Base-by-base conservation (phyloP, 2,797 vertebrate species). In the Dryobates pubescens region DNA sequence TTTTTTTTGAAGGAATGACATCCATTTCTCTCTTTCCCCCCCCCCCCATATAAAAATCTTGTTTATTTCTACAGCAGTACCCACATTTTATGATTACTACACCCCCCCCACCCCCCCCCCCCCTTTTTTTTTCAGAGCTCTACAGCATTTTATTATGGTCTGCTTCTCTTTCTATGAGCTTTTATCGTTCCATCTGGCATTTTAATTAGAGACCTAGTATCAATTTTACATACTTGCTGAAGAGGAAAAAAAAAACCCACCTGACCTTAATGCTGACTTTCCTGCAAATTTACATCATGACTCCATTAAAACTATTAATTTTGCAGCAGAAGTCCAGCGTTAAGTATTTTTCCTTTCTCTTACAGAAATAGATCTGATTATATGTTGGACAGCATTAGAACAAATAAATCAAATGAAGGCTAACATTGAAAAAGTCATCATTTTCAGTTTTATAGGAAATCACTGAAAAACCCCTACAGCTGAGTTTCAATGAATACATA, bases 111-210 rank as follows among this genome's bases (percentile, higher is more conserved):
- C 53, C 11, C 38, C 41, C 12, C 38, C 38, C 16, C 32, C 67
- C 53, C 14, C 12, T 24, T 24, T 24, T 24, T 71, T 27, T 80
- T 75, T 71, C 49, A 79, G 68, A 82, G 45, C 36, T 89, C 62
- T 76, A 30, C 27, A 69, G 57, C 38, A 80, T 85, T 88, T 77
- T 73, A 87, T 82, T 86, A 71, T 82, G 87, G 57, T 86, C 49
- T 83, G 32, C 62, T 80, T 13, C 71, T 82, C 47, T 78, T 89
- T 85, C 58, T 29, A 24, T 84, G 34, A 58, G 70, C 59, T 93
- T 86, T 93, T 91, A 92, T 59, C 86, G 78, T 93, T 95, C 93
- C 41, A 86, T 80, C 69, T 87, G 70, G 54, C 76, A 90, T 86
- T 95, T 93, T 94, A 94, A 92, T 92, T 95, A 92, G 17, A 78